Percentiles rank a stretch among this genome's conserved stretches.
phyloP scores from a whole-genome alignment of 1,140 invertebrate genomes.

The Neotoxoptera formosana region DNA sequence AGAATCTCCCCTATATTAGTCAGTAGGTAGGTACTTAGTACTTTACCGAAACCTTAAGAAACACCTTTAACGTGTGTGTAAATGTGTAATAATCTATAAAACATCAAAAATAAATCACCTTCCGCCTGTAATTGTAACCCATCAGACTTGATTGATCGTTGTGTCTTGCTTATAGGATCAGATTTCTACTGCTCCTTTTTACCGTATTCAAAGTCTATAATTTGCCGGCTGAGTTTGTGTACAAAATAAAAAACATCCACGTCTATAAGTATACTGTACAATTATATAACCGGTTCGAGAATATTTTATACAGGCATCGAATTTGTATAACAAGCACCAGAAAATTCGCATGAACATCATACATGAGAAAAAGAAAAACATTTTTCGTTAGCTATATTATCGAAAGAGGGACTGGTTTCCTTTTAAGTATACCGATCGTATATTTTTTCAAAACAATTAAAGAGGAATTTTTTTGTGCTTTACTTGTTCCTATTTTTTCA shows the following conservation, averaged over 20 bases:
- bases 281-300: slow-evolving; percentile 47
- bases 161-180: slow-evolving; percentile 20
- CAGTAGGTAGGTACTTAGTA: slow-evolving; percentile 24
- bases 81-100: slow-evolving; percentile 52
- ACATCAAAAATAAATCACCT: slow-evolving; percentile 49
- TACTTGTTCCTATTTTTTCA: slow-evolving; percentile 16
- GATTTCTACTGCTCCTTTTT: slow-evolving; percentile 21
- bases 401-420: slow-evolving; percentile 18
- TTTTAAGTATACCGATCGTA: slow-evolving; percentile 47
- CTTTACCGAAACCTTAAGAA: slow-evolving; percentile 21
- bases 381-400: slow-evolving; percentile 38
- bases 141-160: slow-evolving; percentile 47
- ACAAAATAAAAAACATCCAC: not conserved
- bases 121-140: slow-evolving; percentile 44
- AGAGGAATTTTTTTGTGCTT: slow-evolving; percentile 40
- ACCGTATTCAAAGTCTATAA: slow-evolving; percentile 14
- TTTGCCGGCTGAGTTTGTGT: not conserved
- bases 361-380: not conserved
- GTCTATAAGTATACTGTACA: slow-evolving; percentile 11
- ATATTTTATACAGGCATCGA: slow-evolving; percentile 33
- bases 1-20: not conserved
- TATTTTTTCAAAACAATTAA: slow-evolving; percentile 43
- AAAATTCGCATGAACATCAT: slow-evolving; percentile 27
- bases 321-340: slow-evolving; percentile 37
- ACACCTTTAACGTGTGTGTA: slow-evolving; percentile 44